Base-by-base conservation (phyloP, 2,888 invertebrate genomes). In the Polymixis lichenea region DNA sequence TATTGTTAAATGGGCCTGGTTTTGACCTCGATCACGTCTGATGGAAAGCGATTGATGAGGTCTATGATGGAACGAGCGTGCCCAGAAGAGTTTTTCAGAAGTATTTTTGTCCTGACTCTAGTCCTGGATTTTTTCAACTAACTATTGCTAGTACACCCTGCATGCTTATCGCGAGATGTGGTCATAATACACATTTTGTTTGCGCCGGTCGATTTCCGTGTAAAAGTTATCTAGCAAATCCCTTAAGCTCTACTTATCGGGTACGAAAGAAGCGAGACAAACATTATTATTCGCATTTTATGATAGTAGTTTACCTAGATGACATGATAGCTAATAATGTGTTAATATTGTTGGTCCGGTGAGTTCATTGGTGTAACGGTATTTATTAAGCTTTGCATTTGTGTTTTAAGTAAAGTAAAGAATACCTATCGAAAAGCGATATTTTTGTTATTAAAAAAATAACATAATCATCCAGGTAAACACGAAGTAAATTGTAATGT, bases 231-330 rank as follows among this genome's bases (percentile, higher is more conserved):
- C 83, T 77, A 6, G 38, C 25, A 71, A 84, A 83, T 62, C 85
- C 46, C 15, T 49, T 64, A 83, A 85, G 72, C 85, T 68, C 32
- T 85, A 73, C 51, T 77, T 83, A 85, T 85, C 82, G 64, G 71
- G 62, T 70, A 80, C 80, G 72, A 77, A 68, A 77, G 85, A 82
- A 82, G 83, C 85, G 85, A 81, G 60, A 73, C 83, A 71, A 80
- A 81, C 82, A 77, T 53, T 82, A 83, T 85, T 81, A 83, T 51
- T 71, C 66, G 66, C 70, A 77, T 81, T 85, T 85, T 82, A 82
- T 69, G 68, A 46, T 60, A 80, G 32, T 77, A 58, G 58, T 65
- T 46, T 82, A 80, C 22, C 11, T 66, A 60, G 60, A 71, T 61
- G 68, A 69, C 64, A 56, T 66, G 2, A 64, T 68, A 19, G 55